Base-by-base conservation (phyloP, 2,888 invertebrate genomes). In the Eurois occulta region DNA sequence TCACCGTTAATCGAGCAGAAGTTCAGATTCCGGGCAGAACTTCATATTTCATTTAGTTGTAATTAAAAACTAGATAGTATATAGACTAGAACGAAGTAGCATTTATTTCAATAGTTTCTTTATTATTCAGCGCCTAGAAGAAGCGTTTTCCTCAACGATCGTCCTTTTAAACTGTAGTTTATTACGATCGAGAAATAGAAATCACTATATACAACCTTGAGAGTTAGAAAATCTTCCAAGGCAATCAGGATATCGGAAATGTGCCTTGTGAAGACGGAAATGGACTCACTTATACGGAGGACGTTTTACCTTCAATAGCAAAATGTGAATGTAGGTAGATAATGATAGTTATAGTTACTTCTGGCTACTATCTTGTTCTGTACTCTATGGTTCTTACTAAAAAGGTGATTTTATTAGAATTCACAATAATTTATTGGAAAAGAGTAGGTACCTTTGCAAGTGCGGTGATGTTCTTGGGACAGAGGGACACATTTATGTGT, bases 181-280 rank as follows among this genome's bases (percentile, higher is more conserved):
- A 10, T 10, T 24, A 3, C 10, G 48, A 52, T 52, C 48, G 48
- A 8, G 6, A 46, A 21, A 0, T 24, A 46, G 46, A 18, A 6
- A 8, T 48, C 1, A 21, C 1, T 52, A n/a, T 24, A 28, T 2
- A 4, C 2, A 21, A 60, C 11, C 11, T 28, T 32, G 1, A 41
- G 41, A 16, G 3, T 43, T 11, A 32, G 18, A 28, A 73, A 46
- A 16, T 21, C 6, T 74, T 72, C 41, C 58, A 60, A 77, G 6
- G n/a, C 73, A 74, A 74, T 73, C 73, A 43, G 41, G 28, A 18
- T 32, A 41, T 73, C n/a, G 43, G 21, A n/a, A 18, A 73, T 72
- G n/a, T 41, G 13, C 2, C 28, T 5, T n/a, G 2, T 18, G 32
- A 52, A 62, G 35, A 24, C 2, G 18, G 41, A 43, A 68, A 62